Base-by-base conservation (phyloP, 1,140 invertebrate genomes). In the Hetaerina americana region DNA sequence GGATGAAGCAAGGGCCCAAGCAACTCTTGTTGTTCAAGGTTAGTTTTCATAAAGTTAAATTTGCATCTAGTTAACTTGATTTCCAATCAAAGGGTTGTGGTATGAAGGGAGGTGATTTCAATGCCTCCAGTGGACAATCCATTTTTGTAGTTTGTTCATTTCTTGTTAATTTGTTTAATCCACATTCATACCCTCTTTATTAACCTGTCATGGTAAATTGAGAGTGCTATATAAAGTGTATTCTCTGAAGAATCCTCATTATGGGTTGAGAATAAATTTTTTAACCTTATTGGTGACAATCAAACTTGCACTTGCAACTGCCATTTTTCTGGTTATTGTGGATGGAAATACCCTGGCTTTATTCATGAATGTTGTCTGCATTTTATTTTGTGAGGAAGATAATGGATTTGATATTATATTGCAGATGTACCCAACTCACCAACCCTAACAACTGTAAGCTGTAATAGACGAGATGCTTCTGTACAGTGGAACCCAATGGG, bases 341-440 rank as follows among this genome's bases (percentile, higher is more conserved):
- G n/a, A n/a, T n/a, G n/a, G n/a, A n/a, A n/a, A n/a, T 67, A n/a
- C 26, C n/a, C 66, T 67, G n/a, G 5, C 66, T 24, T 67, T 67
- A 24, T 49, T 10, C 40, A 10, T 12, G 26, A 5, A 26, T 26
- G 2, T 6, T 68, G 22, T 5, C 1, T 31, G 28, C 8, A 28
- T 70, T 27, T 66, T 27, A 71, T 66, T 66, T 2, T n/a, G 2
- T 57, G 31, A 40, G 6, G 31, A 18, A 57, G 10, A 70, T 49
- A 71, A 26, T 40, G 10, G 70, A 71, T 18, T 26, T 66, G 5
- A 70, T 68, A 73, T 71, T 68, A 77, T 70, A 18, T 78, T 77
- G 3, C 79, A 90, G 96, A 97, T 83, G 92, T 94, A 22, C 97
- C 97, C 6, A 97, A 98, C 81, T 82, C 92, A 2, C 97, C 97